These are phyloP conservation scores for Drosophila atripex DNA, from an alignment of 2,888 invertebrate genomes.

Conservation along the genomic window DNA sequence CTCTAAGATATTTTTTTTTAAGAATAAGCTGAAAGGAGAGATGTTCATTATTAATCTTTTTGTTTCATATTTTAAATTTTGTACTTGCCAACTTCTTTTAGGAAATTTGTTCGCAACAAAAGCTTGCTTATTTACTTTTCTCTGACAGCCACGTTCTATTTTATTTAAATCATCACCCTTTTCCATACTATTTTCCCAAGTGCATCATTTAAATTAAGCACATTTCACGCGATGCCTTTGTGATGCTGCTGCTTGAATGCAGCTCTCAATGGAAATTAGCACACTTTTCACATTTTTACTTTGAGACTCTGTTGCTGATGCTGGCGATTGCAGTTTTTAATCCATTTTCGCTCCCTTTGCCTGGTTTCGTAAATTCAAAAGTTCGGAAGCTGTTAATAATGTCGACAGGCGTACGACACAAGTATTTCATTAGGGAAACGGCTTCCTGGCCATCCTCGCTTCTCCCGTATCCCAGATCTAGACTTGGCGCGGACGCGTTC, in stretches of 20 bases:
- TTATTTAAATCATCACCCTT: too few relatives aligned
- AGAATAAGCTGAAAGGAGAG: too few relatives aligned
- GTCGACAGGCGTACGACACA: slow-evolving; percentile 74
- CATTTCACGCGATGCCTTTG: slow-evolving; percentile 51
- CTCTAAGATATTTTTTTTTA: too few relatives aligned
- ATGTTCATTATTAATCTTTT: too few relatives aligned
- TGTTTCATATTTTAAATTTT: neutral
- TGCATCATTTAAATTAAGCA: slow-evolving; percentile 62
- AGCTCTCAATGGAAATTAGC: slow-evolving; percentile 63
- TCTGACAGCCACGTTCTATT: neutral
- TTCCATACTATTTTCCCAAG: slow-evolving; percentile 19
- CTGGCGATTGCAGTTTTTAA: slow-evolving; percentile 40
- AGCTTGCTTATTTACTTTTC: too few relatives aligned
- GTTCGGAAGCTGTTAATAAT: slow-evolving; percentile 73
- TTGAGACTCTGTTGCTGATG: slow-evolving; percentile 23
- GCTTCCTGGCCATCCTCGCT: slow-evolving; percentile 14
- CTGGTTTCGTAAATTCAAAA: slow-evolving; percentile 61
- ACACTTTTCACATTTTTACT: slow-evolving; percentile 60
- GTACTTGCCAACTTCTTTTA: too few relatives aligned
- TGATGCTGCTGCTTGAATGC: slow-evolving; percentile 31
- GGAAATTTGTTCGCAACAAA: too few relatives aligned
- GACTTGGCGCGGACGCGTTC: slow-evolving; percentile 8
- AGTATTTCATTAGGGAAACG: slow-evolving; percentile 70
- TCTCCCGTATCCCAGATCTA: slow-evolving; percentile 8
- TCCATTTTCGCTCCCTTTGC: slow-evolving; percentile 30